Evolutionary conservation across 1,140 invertebrate species (phyloP), one percentile per base, ranked within the genome.

Genomic region (Caenorhabditis brenneri): DNA sequence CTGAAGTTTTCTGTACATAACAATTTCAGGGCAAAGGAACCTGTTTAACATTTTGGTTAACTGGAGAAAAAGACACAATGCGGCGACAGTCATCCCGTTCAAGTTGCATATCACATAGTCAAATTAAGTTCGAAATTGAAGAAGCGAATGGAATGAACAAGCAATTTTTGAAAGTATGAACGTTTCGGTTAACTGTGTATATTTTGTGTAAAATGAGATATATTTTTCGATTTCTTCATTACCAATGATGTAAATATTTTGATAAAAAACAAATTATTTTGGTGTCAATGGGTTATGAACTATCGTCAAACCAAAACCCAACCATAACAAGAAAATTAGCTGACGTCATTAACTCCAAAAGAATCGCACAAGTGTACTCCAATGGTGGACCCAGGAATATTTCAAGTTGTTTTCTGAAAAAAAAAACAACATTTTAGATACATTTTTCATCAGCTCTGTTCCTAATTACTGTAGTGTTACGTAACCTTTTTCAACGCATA

Each of bases 31-130:
- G 65, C 12, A 74, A 74, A 74, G 65, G 65, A 39, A 42, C 65
- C 12, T 74, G 65, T 46, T n/a, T 74, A 27, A 74, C 65, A 39
- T 74, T 74, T 22, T 74, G 65, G 65, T 46, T 74, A 42, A 74
- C 65, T n/a, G 65, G 65, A 74, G 65, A 74, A 24, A 74, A 74
- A 15, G 65, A 74, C 19, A 22, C n/a, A 74, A 74, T 74, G 36
- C 33, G 65, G 15, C 65, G 65, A 0, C 65, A 74, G 22, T 74
- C 65, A 2, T 74, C 65, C 7, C 65, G 65, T 22, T 74, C 65
- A 29, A 74, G 65, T 19, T 74, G 33, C n/a, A 42, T 74, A 2
- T 65, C 58, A 29, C 55, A 53, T 29, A 58, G 55, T 36, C 58
- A 74, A 15, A 74, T 74, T 24, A 74, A 74, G 19, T 74, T 74